These are phyloP conservation scores for Chiloscyllium punctatum DNA, from an alignment of 2,797 vertebrate species.

Conservation along the genomic window DNA sequence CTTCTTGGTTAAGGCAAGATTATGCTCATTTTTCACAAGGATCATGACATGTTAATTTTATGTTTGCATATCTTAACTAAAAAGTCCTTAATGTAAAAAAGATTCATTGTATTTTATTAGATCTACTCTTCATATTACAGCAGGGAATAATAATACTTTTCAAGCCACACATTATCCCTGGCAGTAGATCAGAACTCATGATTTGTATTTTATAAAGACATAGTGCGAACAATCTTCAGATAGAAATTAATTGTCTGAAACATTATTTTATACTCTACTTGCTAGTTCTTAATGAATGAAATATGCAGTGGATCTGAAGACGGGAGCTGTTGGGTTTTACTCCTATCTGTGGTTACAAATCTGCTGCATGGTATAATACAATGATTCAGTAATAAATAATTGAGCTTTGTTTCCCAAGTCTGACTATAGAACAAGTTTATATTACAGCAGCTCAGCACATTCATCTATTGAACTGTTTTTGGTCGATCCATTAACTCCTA, in stretches of 20 bases:
- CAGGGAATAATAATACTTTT: slow-evolving; percentile 48
- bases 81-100: slow-evolving; percentile 43
- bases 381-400: slow-evolving; percentile 12
- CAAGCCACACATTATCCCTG: slow-evolving; percentile 44
- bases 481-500: background rate
- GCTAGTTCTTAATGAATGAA: slow-evolving; percentile 24
- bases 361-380: background rate
- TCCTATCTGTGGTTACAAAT: background rate
- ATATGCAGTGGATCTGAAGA: slow-evolving; percentile 8
- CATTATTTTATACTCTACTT: background rate
- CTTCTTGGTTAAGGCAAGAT: background rate
- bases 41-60: slow-evolving; percentile 20
- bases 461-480: background rate
- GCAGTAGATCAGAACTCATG: slow-evolving; percentile 33
- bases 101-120: slow-evolving; percentile 54
- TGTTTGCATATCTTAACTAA: slow-evolving; percentile 28
- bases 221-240: slow-evolving; percentile 29
- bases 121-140: slow-evolving; percentile 47
- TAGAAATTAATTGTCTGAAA: slow-evolving; percentile 31
- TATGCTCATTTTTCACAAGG: slow-evolving; percentile 21
- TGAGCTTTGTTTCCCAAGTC: background rate
- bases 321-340: background rate
- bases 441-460: background rate
- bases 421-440: background rate
- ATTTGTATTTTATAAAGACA: slow-evolving; percentile 28